phyloP scores from a whole-genome alignment of 2,888 invertebrate species.

The Spodoptera littoralis region DNA sequence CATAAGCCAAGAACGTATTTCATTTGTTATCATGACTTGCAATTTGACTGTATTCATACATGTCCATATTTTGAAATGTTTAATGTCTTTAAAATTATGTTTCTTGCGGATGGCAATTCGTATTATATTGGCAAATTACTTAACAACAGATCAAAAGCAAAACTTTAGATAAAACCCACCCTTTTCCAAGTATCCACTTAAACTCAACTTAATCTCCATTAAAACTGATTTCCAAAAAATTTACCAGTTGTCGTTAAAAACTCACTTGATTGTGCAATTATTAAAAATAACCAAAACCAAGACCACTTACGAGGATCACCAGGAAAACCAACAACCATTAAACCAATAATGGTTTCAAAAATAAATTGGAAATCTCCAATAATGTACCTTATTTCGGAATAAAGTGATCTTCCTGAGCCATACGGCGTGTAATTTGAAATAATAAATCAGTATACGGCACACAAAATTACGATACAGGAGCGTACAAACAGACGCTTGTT shows the following conservation, averaged over 20 bases:
- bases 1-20: no score
- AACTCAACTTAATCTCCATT: background rate
- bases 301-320: slow-evolving; percentile 25
- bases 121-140: no score
- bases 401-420: slow-evolving; percentile 52
- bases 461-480: slow-evolving; percentile 64
- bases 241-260: background rate
- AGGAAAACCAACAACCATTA: slow-evolving; percentile 38
- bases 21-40: no score
- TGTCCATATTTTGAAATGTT: no score
- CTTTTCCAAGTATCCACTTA: no score
- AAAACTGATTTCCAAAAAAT: background rate
- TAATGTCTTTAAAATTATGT: no score
- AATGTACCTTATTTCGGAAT: slow-evolving; percentile 54
- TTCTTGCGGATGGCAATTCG: no score
- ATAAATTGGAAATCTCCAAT: slow-evolving; percentile 49
- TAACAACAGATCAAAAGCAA: no score
- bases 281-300: slow-evolving; percentile 18
- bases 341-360: slow-evolving; percentile 41
- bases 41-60: no score
- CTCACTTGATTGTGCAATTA: slow-evolving; percentile 12
- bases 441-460: slow-evolving; percentile 66
- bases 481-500: slow-evolving; percentile 65
- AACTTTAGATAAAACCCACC: no score
- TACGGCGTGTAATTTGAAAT: slow-evolving; percentile 63